Percentiles rank a stretch among this genome's conserved stretches.
Conservation (phyloP, 2,888 invertebrate species). For the Dicycla oo region DNA sequence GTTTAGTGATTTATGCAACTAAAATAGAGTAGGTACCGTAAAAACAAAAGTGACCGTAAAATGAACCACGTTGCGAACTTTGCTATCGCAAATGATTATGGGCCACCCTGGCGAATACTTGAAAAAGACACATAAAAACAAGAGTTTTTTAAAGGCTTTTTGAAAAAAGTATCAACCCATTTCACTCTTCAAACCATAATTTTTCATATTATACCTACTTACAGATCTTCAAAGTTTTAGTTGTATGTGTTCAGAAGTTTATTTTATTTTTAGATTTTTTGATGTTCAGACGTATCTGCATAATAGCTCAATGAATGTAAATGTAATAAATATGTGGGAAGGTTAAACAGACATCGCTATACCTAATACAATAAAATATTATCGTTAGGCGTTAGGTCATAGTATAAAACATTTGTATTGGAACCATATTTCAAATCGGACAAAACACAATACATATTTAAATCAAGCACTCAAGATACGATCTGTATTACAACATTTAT, state of each 20-base stretch:
- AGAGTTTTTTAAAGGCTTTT: constrained; percentile 22
- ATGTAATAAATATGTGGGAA: constrained; percentile 25
- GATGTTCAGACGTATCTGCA: background rate
- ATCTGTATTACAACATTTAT: constrained; percentile 80
- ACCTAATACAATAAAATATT: constrained; percentile 18
- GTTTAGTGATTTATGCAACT: constrained; percentile 65
- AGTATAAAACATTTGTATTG: constrained; percentile 41
- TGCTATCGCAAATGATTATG: constrained; percentile 54
- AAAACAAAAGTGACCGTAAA: constrained; percentile 64
- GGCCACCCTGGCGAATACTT: constrained; percentile 65
- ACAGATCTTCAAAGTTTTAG: constrained; percentile 12
- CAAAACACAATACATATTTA: constrained; percentile 65
- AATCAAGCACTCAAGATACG: constrained; percentile 73
- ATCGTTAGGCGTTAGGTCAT: constrained; percentile 33
- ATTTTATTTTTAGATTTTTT: constrained; percentile 32
- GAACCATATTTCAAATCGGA: constrained; percentile 46
- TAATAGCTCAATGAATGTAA: background rate
- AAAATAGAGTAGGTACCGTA: constrained; percentile 48
- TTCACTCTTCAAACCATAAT: constrained; percentile 37
- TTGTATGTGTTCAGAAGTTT: constrained; percentile 19
- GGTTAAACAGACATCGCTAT: constrained; percentile 27
- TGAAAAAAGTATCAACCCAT: constrained; percentile 26
- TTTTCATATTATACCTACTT: constrained; percentile 11
- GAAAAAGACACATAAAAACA: constrained; percentile 38
- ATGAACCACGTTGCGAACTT: constrained; percentile 62